phyloP scores from a whole-genome alignment of 2,797 vertebrate genomes.

The Balearica regulorum region DNA sequence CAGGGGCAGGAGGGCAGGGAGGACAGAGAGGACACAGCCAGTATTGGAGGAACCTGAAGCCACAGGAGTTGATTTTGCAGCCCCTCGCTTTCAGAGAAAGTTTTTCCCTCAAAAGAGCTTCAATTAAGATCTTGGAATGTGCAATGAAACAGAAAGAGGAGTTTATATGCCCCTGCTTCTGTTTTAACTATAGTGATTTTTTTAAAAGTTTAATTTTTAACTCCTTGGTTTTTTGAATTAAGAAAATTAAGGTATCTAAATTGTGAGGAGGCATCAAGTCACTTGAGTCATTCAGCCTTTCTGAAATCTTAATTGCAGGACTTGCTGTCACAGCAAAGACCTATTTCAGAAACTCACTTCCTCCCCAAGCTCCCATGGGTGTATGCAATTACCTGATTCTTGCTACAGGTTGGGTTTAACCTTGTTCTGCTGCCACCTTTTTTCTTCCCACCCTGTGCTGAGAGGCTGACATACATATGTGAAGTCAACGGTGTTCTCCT shows the following conservation, averaged over 20 bases:
- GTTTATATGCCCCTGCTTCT: neutral
- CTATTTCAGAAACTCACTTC: neutral
- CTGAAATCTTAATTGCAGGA: neutral
- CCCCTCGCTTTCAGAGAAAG: neutral
- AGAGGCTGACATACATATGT: neutral
- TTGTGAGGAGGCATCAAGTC: neutral
- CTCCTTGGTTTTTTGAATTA: neutral
- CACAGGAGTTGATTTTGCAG: neutral
- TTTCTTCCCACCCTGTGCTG: neutral
- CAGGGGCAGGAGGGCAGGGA: neutral
- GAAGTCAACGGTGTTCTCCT: neutral
- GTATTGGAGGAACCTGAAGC: neutral
- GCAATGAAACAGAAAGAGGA: neutral
- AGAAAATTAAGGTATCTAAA: neutral
- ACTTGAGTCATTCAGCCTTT: neutral
- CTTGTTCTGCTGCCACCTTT: neutral
- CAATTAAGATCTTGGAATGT: neutral
- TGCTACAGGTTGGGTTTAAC: neutral
- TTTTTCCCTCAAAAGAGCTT: neutral
- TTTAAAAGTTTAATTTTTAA: neutral
- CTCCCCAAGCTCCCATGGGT: neutral
- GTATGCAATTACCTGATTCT: neutral
- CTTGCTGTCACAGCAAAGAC: neutral
- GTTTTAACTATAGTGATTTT: neutral
- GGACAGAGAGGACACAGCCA: neutral